Percentiles rank a stretch among this genome's conserved stretches.
Evolutionary conservation across 2,797 vertebrate genomes (phyloP).

Genomic region (Chelmon rostratus): DNA sequence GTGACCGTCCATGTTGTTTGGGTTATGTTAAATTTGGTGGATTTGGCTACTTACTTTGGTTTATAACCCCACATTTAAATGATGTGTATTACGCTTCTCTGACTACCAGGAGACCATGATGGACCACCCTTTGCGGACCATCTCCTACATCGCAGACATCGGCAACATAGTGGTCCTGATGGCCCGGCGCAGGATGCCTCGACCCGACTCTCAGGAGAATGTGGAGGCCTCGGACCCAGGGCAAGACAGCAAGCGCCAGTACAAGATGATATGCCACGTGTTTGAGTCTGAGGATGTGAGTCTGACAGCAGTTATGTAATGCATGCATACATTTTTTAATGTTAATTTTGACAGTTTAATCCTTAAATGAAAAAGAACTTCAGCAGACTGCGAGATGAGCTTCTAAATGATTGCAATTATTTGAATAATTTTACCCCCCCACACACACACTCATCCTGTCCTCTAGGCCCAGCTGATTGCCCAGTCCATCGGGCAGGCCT

Average conservation of each 20-base stretch:
- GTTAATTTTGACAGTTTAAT: neutral
- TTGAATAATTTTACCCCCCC: neutral
- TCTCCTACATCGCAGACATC: conserved; percentile 98
- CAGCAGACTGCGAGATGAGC: neutral
- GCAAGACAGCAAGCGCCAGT: conserved; percentile 94
- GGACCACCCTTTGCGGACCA: conserved; percentile 95
- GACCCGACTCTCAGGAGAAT: conserved; percentile 92
- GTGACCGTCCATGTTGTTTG: neutral
- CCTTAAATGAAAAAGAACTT: too few relatives aligned
- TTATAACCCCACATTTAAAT: neutral
- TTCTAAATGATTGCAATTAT: neutral
- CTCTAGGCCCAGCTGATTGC: conserved; percentile 94
- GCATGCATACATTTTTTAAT: neutral
- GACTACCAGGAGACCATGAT: conserved; percentile 94
- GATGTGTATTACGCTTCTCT: neutral
- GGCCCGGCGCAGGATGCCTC: conserved; percentile 94
- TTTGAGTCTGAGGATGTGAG: conserved; percentile 99
- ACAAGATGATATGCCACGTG: conserved; percentile 99
- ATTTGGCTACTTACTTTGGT: neutral
- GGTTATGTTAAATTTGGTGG: neutral
- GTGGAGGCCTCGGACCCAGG: conserved; percentile 92
- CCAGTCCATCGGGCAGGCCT: conserved; percentile 96
- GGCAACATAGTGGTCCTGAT: conserved; percentile 97
- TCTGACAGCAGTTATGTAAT: conserved; percentile 15
- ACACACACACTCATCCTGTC: neutral